Evolutionary conservation across 2,797 vertebrate species (phyloP).

Genomic region (Megaceryle alcyon): DNA sequence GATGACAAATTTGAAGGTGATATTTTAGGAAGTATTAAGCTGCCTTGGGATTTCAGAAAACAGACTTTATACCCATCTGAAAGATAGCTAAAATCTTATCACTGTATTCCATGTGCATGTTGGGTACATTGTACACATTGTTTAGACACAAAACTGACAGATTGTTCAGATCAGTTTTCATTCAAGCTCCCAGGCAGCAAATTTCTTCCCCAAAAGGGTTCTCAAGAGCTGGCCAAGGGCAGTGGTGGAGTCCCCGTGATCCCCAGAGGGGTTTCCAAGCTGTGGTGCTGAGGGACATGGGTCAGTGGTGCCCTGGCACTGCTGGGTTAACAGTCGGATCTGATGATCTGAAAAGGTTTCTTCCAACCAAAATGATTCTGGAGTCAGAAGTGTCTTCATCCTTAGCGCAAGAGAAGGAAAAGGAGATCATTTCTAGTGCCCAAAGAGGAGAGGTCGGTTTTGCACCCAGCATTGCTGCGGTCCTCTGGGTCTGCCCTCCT

Average conservation of each 20-base stretch:
- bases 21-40: too few species aligned
- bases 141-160: not conserved
- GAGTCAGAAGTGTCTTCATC: not conserved
- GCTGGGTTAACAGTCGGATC: not conserved
- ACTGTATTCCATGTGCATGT: not conserved
- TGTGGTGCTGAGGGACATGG: too few species aligned
- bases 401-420: not conserved
- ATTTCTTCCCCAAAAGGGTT: too few species aligned
- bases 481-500: not conserved
- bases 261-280: too few species aligned
- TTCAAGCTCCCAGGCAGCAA: not conserved
- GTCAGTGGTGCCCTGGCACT: too few species aligned
- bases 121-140: accelerated
- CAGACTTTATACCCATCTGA: too few species aligned
- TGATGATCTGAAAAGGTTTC: not conserved
- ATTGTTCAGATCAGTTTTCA: not conserved
- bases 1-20: not conserved
- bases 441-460: not conserved
- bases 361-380: not conserved
- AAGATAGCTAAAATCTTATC: not conserved
- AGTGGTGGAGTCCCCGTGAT: too few species aligned
- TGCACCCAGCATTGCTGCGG: accelerated
- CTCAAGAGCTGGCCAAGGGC: too few species aligned
- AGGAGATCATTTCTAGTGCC: not conserved
- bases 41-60: too few species aligned